Conservation (phyloP, 2,113 vertebrate species). For the Campylomormyrus tamandua region DNA sequence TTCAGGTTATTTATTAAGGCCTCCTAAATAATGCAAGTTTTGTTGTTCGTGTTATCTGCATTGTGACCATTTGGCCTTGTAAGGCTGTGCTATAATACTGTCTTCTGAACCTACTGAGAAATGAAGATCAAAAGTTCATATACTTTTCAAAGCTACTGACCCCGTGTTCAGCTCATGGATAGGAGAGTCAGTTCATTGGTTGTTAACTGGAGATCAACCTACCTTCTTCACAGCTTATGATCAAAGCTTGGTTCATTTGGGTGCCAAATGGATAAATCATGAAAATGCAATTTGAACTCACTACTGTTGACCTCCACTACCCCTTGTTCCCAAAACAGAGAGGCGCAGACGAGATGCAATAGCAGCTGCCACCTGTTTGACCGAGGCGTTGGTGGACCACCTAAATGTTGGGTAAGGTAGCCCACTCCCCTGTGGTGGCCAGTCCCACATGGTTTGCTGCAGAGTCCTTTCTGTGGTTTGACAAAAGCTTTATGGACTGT, state of each 20-base stretch:
- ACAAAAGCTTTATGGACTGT: not conserved
- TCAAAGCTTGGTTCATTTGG: not conserved
- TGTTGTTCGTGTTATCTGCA: not conserved
- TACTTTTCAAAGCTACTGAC: not conserved
- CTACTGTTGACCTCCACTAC: not conserved
- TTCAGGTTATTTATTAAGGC: not conserved
- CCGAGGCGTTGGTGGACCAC: constrained; percentile 86
- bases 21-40: not conserved
- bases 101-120: not conserved
- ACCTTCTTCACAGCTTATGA: not conserved
- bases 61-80: not conserved
- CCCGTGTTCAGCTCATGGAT: not conserved
- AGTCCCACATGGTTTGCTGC: not conserved
- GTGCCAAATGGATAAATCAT: not conserved
- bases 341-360: constrained; percentile 79
- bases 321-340: constrained; percentile 51
- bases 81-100: not conserved
- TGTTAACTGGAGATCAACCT: not conserved
- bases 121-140: not conserved
- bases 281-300: not conserved
- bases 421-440: not conserved
- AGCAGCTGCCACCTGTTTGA: constrained; percentile 77
- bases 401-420: constrained; percentile 81
- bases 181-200: not conserved
- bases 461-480: not conserved